phyloP scores from a whole-genome alignment of 2,888 invertebrate species.

The Julus scandinavius region DNA sequence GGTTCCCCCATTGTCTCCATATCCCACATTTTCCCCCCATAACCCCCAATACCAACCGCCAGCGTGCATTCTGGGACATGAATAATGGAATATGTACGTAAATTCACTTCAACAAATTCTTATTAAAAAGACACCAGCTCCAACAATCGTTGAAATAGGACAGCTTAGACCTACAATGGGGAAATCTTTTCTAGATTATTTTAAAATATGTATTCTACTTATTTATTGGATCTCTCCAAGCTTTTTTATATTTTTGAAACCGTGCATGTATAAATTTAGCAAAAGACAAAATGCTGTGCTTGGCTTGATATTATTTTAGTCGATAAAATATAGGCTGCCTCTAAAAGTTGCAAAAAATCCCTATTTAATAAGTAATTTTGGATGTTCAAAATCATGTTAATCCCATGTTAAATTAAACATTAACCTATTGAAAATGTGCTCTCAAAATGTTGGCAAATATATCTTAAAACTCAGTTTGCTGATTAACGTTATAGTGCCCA shows the following conservation, averaged over 20 bases:
- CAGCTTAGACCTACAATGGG: slow-evolving; percentile 30
- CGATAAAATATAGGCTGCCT: too few species aligned
- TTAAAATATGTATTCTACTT: slow-evolving; percentile 12
- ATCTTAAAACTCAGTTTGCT: too few species aligned
- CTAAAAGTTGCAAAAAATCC: too few species aligned
- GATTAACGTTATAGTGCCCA: background rate
- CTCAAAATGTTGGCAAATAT: too few species aligned
- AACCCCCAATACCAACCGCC: background rate
- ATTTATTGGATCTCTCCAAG: background rate
- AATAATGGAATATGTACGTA: slow-evolving; percentile 43
- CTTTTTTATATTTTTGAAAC: background rate
- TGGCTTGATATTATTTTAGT: background rate
- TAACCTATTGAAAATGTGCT: too few species aligned
- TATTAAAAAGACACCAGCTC: slow-evolving; percentile 34
- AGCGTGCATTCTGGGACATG: slow-evolving; percentile 25
- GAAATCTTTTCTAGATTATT: slow-evolving; percentile 35
- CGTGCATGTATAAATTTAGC: background rate
- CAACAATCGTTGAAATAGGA: slow-evolving; percentile 34
- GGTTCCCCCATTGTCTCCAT: slow-evolving; percentile 37
- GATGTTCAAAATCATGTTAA: too few species aligned
- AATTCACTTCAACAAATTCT: slow-evolving; percentile 45
- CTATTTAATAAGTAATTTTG: too few species aligned
- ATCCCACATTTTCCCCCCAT: background rate
- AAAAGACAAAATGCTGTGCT: background rate
- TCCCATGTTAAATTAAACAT: too few species aligned